phyloP scores from a whole-genome alignment of 1,140 invertebrate species.

The Drosophila sp. region DNA sequence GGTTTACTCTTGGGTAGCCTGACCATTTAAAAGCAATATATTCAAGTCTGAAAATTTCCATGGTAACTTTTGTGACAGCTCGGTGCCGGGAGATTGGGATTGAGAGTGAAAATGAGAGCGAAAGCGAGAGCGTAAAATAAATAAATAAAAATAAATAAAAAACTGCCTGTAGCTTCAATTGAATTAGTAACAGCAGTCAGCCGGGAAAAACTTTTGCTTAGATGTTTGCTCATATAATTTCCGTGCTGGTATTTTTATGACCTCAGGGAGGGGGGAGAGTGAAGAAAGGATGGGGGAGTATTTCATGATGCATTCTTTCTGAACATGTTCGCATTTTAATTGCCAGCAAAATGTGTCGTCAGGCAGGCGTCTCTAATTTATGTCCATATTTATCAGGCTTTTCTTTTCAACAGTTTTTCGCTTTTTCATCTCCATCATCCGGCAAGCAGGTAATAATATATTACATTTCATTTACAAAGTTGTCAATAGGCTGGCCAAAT shows the following conservation, averaged over 20 bases:
- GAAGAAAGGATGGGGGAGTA: background rate
- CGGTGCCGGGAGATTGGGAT: background rate
- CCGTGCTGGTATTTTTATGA: slow-evolving; percentile 40
- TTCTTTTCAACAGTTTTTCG: slow-evolving; percentile 12
- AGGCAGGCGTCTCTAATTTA: slow-evolving; percentile 39
- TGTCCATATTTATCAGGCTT: slow-evolving; percentile 38
- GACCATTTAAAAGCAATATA: slow-evolving; percentile 35
- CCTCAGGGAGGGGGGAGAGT: background rate
- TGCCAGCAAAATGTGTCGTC: slow-evolving; percentile 43
- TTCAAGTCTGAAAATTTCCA: slow-evolving; percentile 31
- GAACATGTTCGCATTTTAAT: slow-evolving; percentile 46
- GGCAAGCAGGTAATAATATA: slow-evolving; percentile 49
- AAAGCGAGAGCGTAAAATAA: slow-evolving; percentile 9
- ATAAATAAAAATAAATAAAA: slow-evolving; percentile 40
- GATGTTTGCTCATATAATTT: slow-evolving; percentile 46
- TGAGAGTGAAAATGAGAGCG: background rate
- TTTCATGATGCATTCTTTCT: slow-evolving; percentile 1
- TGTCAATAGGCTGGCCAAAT: slow-evolving; percentile 54
- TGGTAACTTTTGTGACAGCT: slow-evolving; percentile 47
- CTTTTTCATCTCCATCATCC: slow-evolving; percentile 13
- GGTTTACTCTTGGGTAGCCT: slow-evolving; percentile 5
- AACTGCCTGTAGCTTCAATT: slow-evolving; percentile 34
- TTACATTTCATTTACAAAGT: slow-evolving; percentile 51
- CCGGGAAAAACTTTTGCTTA: slow-evolving; percentile 35
- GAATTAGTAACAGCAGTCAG: slow-evolving; percentile 28